Conservation (phyloP, 2,888 invertebrate genomes). For the Cosmorhoe ocellata region DNA sequence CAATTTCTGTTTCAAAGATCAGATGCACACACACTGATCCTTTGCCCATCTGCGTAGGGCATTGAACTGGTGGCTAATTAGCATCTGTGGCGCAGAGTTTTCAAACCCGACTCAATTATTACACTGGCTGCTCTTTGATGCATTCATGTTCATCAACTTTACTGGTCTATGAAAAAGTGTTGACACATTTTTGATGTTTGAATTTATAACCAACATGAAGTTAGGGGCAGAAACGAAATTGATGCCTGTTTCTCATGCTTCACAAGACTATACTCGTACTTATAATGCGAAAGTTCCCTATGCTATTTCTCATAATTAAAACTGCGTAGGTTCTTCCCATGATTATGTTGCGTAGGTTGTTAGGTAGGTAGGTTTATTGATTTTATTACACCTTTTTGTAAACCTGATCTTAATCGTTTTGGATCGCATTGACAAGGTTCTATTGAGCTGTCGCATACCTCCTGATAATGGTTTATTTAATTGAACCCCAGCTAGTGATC, state of each 20-base stretch:
- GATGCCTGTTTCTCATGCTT: too few species aligned
- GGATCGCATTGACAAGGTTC: too few species aligned
- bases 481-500: too few species aligned
- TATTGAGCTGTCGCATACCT: too few species aligned
- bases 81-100: constrained; percentile 14
- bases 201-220: too few species aligned
- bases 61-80: constrained; percentile 15
- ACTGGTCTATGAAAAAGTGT: constrained; percentile 1
- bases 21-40: constrained; percentile 1
- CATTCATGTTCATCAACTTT: constrained; percentile 5
- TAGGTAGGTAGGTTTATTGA: constrained; percentile 2
- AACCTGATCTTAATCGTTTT: constrained; percentile 1
- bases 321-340: too few species aligned
- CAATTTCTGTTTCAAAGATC: not conserved
- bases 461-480: too few species aligned
- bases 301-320: not conserved
- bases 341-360: too few species aligned
- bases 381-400: constrained; percentile 14
- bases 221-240: too few species aligned
- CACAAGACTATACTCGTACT: too few species aligned
- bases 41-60: constrained; percentile 7
- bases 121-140: constrained; percentile 15
- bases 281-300: constrained; percentile 15
- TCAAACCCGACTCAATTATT: constrained; percentile 13
- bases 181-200: too few species aligned